Conservation (phyloP, 2,113 vertebrate genomes). For the Pimephales promelas region DNA sequence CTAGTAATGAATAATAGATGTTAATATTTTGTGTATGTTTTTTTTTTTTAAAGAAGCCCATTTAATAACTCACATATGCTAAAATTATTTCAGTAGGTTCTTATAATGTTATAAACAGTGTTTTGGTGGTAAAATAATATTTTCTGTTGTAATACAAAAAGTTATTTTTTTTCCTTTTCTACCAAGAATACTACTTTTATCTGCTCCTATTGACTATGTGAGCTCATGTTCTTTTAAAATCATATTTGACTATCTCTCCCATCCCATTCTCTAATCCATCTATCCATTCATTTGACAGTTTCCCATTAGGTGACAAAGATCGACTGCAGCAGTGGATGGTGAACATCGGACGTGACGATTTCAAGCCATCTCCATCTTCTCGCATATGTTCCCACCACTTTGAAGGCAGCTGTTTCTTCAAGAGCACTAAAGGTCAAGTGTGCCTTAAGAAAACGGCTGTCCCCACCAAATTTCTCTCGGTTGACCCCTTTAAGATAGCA, state of each 20-base stretch:
- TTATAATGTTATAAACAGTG: not conserved
- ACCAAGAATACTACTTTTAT: not conserved
- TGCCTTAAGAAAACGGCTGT: not conserved
- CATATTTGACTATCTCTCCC: not conserved
- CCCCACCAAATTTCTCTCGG: not conserved
- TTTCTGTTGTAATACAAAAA: not conserved
- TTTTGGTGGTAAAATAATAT: not conserved
- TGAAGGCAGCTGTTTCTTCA: not conserved
- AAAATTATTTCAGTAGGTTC: not conserved
- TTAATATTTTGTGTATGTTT: not conserved
- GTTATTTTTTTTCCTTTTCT: not conserved
- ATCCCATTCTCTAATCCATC: not conserved
- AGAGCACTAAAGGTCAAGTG: not conserved
- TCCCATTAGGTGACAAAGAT: not conserved
- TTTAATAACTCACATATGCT: too few relatives aligned
- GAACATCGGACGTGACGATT: not conserved
- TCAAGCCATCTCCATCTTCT: slow-evolving; percentile 1
- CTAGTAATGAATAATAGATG: not conserved
- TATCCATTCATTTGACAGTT: not conserved
- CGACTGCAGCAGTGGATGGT: not conserved
- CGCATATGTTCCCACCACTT: slow-evolving; percentile 13
- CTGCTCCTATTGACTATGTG: not conserved
- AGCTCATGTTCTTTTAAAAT: not conserved
- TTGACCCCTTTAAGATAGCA: not conserved
- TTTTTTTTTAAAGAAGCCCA: not conserved